A percentile compares a stretch with the other conserved stretches of the same genome.
These are phyloP conservation scores for Leucoma salicis DNA, from an alignment of 2,888 invertebrate species.

Conservation along the genomic window DNA sequence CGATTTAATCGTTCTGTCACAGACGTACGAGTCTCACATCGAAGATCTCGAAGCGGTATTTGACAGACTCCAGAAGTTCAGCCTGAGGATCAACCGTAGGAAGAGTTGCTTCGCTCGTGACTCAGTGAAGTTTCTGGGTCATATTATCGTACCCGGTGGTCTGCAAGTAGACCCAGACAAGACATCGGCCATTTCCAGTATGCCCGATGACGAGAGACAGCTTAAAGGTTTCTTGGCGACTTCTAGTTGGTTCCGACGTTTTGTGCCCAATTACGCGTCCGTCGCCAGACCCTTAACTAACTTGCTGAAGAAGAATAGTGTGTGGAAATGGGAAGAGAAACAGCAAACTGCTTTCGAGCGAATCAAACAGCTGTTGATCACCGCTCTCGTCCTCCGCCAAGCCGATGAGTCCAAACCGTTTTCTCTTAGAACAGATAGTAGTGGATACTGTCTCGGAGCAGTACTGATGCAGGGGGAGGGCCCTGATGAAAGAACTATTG, in stretches of 20 bases:
- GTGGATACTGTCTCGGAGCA: conserved; percentile 14
- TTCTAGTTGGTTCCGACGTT: conserved; percentile 17
- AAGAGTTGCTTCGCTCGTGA: not conserved
- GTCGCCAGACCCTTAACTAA: conserved; percentile 9
- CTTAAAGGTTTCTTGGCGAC: conserved; percentile 12
- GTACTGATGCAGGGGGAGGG: conserved; percentile 17
- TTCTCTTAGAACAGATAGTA: conserved; percentile 11
- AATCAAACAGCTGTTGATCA: not conserved
- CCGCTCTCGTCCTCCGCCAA: conserved; percentile 7
- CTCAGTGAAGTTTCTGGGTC: not conserved
- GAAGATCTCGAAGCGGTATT: not conserved
- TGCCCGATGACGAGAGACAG: conserved; percentile 1
- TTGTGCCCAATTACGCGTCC: conserved; percentile 15
- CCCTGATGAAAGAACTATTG: not conserved
- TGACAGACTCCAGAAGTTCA: not conserved
- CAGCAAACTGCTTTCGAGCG: conserved; percentile 6
- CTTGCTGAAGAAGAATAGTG: conserved; percentile 8
- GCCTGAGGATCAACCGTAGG: not conserved
- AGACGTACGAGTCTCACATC: not conserved
- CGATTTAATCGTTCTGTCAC: not conserved
- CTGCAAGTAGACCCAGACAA: not conserved
- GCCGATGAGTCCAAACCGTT: conserved; percentile 3
- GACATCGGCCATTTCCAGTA: not conserved
- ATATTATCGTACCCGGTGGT: not conserved
- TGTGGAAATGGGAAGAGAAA: not conserved